Evolutionary conservation across 2,888 invertebrate genomes (phyloP), one percentile per base, ranked within the genome.

Genomic region (Polietes domitor): DNA sequence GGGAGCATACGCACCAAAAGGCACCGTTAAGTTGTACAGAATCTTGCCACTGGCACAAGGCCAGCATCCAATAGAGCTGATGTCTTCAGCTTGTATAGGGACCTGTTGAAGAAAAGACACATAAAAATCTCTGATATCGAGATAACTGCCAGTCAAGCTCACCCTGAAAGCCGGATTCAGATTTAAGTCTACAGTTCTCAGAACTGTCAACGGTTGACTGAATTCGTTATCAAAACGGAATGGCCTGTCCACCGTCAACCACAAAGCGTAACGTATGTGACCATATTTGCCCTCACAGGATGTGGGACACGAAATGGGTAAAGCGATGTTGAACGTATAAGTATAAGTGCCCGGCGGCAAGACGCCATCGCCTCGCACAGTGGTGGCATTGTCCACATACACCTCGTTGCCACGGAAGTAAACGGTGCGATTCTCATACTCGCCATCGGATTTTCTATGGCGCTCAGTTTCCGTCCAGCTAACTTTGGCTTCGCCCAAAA

Each of bases 151-250:
- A 68, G 3, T 17, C 21, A 37, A 10, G 6, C 28, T 72, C 43
- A 73, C 73, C 41, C 21, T 58, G 10, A 32, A 58, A 10, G 28
- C 93, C 5, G 94, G 93, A 89, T 95, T 94, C 87, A 94, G 93
- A 92, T 97, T 97, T 80, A 98, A 93, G 92, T 97, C 96, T 86
- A 96, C 93, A 10, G 95, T 94, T 84, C 95, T 95, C 70, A 96
- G 93, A 10, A 98, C 95, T 28, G 96, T 96, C 87, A 97, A 95
- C 0, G 88, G 87, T 53, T 88, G 87, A 3, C 80, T 88, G 19
- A 88, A 89, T 0, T 78, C 86, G 65, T 89, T 89, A 43, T 89
- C 87, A 90, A 95, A 95, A 87, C 95, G 96, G 95, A 96, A 96
- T n/a, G 96, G 96, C 9, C 96, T 93, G 89, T 97, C 96, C 9